Conservation (phyloP, 1,140 invertebrate species). For the Ephestia elutella region DNA sequence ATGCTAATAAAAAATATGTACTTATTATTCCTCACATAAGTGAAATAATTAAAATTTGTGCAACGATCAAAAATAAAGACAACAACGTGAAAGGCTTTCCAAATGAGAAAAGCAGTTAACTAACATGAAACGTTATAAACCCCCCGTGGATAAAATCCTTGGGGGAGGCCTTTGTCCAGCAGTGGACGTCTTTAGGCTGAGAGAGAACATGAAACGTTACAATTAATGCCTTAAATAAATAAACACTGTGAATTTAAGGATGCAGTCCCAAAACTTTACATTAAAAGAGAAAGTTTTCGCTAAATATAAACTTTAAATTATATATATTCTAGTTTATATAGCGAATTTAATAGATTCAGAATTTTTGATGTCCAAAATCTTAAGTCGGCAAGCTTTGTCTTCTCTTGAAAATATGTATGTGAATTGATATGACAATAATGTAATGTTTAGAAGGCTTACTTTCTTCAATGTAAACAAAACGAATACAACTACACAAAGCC, state of each 20-base stretch:
- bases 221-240: neutral
- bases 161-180: no score
- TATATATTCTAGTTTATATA: no score
- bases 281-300: neutral
- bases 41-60: neutral
- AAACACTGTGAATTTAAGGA: neutral
- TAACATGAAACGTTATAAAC: conserved; percentile 1
- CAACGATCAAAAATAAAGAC: neutral
- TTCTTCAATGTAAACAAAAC: no score
- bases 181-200: no score
- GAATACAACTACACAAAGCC: no score
- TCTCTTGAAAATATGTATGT: no score
- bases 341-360: no score
- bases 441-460: no score
- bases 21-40: neutral
- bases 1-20: neutral
- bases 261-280: neutral
- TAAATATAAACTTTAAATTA: neutral
- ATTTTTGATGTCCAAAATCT: no score
- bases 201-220: neutral
- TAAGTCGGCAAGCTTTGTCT: no score
- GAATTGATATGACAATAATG: no score
- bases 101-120: conserved; percentile 1
- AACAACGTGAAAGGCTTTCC: neutral
- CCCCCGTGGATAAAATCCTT: no score